phyloP scores from a whole-genome alignment of 2,113 vertebrate genomes.

The Carettochelys insculpta region DNA sequence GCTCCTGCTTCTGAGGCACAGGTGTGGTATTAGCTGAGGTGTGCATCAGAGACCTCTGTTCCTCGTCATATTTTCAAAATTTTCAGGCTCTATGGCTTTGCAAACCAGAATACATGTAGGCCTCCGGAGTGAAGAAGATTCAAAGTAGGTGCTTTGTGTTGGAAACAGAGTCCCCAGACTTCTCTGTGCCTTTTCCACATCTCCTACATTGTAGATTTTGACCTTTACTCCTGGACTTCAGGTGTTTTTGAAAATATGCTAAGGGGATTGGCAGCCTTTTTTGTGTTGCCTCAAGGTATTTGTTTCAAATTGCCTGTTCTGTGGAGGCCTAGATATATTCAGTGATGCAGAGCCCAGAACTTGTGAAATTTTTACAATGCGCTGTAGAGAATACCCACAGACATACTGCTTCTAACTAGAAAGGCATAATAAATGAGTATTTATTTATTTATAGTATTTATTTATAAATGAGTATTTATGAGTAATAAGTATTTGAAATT shows the following conservation, averaged over 20 bases:
- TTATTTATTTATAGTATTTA: too few relatives aligned
- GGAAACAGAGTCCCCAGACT: not conserved
- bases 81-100: accelerated
- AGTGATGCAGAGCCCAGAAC: not conserved
- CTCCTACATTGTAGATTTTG: not conserved
- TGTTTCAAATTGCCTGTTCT: not conserved
- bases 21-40: accelerated
- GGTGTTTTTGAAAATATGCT: accelerated
- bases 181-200: not conserved
- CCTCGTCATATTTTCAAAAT: not conserved
- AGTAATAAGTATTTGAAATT: not conserved
- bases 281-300: accelerated
- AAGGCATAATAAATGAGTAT: not conserved
- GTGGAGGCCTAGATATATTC: not conserved
- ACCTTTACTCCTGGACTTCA: not conserved
- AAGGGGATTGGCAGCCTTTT: not conserved
- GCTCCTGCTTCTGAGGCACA: too few relatives aligned
- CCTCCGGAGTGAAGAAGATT: not conserved
- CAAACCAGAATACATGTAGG: not conserved
- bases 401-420: accelerated
- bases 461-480: too few relatives aligned
- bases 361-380: not conserved
- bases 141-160: accelerated
- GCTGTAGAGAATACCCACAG: accelerated
- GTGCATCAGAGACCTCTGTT: not conserved